Base-by-base conservation (phyloP, 2,888 invertebrate species). In the Frankliniella intonsa region DNA sequence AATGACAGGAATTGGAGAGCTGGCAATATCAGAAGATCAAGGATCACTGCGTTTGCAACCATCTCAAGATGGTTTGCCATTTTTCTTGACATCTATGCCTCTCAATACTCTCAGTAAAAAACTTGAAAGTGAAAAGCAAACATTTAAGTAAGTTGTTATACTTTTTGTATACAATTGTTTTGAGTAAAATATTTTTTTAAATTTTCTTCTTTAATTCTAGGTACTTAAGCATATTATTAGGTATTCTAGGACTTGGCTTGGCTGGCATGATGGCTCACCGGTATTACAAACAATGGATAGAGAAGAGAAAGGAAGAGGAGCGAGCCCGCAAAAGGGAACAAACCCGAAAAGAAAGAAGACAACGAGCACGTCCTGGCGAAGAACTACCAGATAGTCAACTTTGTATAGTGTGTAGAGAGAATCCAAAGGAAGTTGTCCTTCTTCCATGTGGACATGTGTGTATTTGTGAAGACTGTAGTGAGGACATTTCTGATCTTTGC, bases 361-460 rank as follows among this genome's bases (percentile, higher is more conserved):
- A 92, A 82, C 89, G 89, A 84, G 92, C 91, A 0, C 88, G 94
- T 14, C 92, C 92, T 85, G 90, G 89, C 82, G 79, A 83, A 22
- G 90, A 93, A 87, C 89, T 94, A 27, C 87, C 84, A 84, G 92
- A 91, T 50, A 91, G 90, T 87, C 94, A 93, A 86, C 88, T 93
- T 14, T 97, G 97, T 86, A 94, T 96, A 38, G 94, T 97, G n/a
- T 97, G 97, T 88, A 90, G 93, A 65, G 91, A 91, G 69, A 76
- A 76, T 12, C 69, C 69, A 22, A 95, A 86, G 96, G 97, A 89
- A 93, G 93, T 96, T 76, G 94, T 97, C 85, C 88, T 97, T 82
- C 88, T 97, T 83, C 95, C 96, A 0, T 97, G 97, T 88, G 97
- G 97, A 0, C 97, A 97, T 87, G 94, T 97, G 10, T 96, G 96